phyloP scores from a whole-genome alignment of 2,797 vertebrate genomes.

The Epinephelus malabaricus region DNA sequence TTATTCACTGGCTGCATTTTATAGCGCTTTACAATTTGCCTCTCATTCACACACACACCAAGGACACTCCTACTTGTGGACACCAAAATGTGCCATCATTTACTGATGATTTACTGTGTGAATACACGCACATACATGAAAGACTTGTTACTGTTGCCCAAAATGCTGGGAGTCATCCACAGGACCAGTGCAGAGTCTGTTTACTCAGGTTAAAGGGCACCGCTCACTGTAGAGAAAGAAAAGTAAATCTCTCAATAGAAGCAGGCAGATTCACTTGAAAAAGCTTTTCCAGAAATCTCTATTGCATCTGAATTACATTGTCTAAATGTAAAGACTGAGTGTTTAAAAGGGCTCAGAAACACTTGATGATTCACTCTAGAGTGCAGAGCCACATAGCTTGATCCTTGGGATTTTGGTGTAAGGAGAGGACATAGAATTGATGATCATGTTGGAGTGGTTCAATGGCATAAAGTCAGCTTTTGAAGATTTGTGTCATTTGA shows the following conservation, averaged over 20 bases:
- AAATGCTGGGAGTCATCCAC: not conserved
- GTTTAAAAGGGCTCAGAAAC: not conserved
- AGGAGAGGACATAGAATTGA: not conserved
- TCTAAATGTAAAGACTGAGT: not conserved
- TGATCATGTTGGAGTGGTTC: not conserved
- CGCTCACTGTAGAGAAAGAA: not conserved
- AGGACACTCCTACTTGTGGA: not conserved
- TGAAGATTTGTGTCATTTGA: not conserved
- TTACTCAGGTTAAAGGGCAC: not conserved
- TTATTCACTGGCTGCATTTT: not conserved
- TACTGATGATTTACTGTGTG: not conserved
- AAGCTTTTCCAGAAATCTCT: not conserved
- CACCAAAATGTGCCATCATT: not conserved
- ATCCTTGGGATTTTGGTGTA: not conserved
- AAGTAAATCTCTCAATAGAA: not conserved
- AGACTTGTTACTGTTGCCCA: not conserved
- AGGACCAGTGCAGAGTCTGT: not conserved
- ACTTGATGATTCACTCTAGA: slow-evolving; percentile 8
- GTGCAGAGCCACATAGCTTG: not conserved
- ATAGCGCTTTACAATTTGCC: not conserved
- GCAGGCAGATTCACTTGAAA: slow-evolving; percentile 2
- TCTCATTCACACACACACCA: not conserved
- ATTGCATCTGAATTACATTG: slow-evolving; percentile 6
- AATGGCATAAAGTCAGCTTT: not conserved
- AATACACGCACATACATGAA: not conserved